These are phyloP conservation scores for Empidonax alnorum DNA, from an alignment of 2,113 vertebrate species.

Conservation along the genomic window DNA sequence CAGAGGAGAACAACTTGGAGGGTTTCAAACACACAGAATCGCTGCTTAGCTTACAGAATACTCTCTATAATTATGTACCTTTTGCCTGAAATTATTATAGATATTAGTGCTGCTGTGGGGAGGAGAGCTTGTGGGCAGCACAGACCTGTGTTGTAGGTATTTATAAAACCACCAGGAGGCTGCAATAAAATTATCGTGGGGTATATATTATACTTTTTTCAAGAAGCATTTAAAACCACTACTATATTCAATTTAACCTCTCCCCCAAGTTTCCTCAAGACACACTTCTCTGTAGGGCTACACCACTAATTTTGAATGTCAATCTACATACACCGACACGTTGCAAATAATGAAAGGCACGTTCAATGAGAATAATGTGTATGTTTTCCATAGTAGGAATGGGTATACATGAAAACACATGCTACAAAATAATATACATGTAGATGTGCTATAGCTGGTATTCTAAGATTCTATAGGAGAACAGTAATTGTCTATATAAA, in stretches of 20 bases:
- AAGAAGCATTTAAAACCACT: slow-evolving; percentile 13
- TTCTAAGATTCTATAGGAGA: rapidly evolving
- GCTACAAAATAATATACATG: background rate
- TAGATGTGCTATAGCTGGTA: background rate
- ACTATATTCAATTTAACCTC: background rate
- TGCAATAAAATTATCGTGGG: slow-evolving; percentile 18
- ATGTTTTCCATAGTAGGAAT: background rate
- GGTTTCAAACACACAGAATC: background rate
- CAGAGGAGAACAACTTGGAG: background rate
- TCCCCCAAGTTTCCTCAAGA: background rate
- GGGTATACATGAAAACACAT: background rate
- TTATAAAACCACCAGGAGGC: slow-evolving; percentile 41
- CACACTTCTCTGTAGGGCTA: background rate
- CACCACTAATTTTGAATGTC: background rate
- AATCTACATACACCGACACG: background rate
- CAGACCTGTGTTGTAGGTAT: background rate
- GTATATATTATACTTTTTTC: background rate
- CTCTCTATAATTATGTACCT: background rate
- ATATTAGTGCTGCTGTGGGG: background rate
- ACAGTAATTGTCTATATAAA: background rate
- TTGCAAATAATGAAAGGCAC: background rate
- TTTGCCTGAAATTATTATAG: background rate
- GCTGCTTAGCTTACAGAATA: background rate
- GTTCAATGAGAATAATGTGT: background rate
- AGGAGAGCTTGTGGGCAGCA: slow-evolving; percentile 2